These are phyloP conservation scores for Drosophila testacea DNA, from an alignment of 2,888 invertebrate species.

Conservation along the genomic window DNA sequence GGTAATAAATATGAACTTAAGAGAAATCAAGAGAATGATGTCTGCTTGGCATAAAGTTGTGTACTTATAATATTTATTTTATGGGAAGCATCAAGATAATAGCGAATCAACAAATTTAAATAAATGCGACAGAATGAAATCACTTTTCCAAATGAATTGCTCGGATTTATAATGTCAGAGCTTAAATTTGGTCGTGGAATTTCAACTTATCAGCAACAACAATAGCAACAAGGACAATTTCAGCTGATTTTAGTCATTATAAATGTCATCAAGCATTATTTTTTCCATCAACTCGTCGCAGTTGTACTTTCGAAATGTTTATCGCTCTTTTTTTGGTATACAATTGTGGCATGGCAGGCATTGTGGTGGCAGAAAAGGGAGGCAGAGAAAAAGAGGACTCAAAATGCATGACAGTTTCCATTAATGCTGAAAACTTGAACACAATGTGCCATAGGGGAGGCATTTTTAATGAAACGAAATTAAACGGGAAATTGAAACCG, in stretches of 20 bases:
- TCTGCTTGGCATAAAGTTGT: no score
- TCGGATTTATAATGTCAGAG: slow-evolving; percentile 53
- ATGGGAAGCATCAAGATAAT: slow-evolving; percentile 2
- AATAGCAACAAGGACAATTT: slow-evolving; percentile 32
- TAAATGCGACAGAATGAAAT: slow-evolving; percentile 31
- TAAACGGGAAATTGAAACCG: slow-evolving; percentile 79
- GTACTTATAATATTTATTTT: background rate
- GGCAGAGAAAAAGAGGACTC: background rate
- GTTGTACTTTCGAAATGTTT: slow-evolving; percentile 58
- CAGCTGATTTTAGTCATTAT: slow-evolving; percentile 71
- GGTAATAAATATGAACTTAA: background rate
- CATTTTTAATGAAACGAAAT: slow-evolving; percentile 73
- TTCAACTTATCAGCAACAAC: slow-evolving; percentile 20
- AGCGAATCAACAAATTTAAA: slow-evolving; percentile 12
- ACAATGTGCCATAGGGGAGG: slow-evolving; percentile 42
- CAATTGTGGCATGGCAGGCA: background rate
- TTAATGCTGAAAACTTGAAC: slow-evolving; percentile 47
- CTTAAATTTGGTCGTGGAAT: slow-evolving; percentile 30
- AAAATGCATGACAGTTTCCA: slow-evolving; percentile 55
- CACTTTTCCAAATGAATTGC: slow-evolving; percentile 41
- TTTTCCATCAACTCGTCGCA: slow-evolving; percentile 70
- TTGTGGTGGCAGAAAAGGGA: background rate
- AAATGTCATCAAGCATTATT: slow-evolving; percentile 76
- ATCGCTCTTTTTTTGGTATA: slow-evolving; percentile 42
- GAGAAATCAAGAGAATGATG: background rate